These are phyloP conservation scores for Phymastichus coffea DNA, from an alignment of 1,140 invertebrate genomes.

Conservation along the genomic window DNA sequence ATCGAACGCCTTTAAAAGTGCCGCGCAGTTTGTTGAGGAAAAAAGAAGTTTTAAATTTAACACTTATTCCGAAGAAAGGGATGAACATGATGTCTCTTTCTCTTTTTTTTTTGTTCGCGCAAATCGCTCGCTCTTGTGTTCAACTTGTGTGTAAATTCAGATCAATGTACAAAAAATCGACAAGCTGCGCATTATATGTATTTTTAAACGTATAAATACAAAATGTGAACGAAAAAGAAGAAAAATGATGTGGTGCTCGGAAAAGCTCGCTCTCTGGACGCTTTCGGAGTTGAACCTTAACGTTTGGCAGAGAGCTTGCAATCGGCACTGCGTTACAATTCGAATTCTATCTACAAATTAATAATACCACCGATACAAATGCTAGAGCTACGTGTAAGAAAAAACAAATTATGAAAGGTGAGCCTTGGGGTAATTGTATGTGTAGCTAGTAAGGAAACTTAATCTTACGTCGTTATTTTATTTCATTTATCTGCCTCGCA, in stretches of 20 bases:
- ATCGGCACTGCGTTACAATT: slow-evolving; percentile 18
- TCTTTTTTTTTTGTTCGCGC: neutral
- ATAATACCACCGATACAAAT: slow-evolving; percentile 26
- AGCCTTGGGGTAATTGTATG: no score
- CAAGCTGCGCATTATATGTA: slow-evolving; percentile 8
- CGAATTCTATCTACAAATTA: slow-evolving; percentile 29
- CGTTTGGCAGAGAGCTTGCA: slow-evolving; percentile 6
- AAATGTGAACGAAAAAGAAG: slow-evolving; percentile 21
- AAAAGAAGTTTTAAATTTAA: neutral
- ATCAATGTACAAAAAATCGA: slow-evolving; percentile 26
- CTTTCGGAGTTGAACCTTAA: slow-evolving; percentile 11
- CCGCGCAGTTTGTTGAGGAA: neutral
- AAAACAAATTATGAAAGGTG: no score
- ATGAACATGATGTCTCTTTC: neutral
- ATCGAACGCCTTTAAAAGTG: slow-evolving; percentile 30
- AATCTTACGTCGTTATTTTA: no score
- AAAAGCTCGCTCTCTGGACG: slow-evolving; percentile 11
- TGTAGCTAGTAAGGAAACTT: no score
- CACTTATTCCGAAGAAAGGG: neutral
- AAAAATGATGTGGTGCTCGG: slow-evolving; percentile 7
- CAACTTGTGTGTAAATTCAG: slow-evolving; percentile 11
- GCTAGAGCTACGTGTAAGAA: slow-evolving; percentile 5
- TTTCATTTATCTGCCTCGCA: slow-evolving; percentile 16
- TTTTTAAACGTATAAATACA: neutral
- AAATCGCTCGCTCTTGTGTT: neutral